A percentile compares a stretch with the other conserved stretches of the same genome.
These are phyloP conservation scores for Sminthurinus aureus DNA, from an alignment of 2,888 invertebrate species.

Conservation along the genomic window DNA sequence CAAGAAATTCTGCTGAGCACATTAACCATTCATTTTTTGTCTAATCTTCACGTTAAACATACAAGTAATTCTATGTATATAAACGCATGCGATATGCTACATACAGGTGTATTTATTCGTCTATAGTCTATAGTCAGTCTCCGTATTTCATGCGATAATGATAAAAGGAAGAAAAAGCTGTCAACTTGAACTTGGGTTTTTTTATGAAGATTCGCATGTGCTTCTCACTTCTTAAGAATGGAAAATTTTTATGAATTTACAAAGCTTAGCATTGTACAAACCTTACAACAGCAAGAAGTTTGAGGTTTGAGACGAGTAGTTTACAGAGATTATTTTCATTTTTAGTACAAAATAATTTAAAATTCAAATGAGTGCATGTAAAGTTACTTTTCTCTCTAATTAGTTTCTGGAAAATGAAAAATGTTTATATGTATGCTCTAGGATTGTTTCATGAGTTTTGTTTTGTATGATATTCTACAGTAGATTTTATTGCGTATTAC, in stretches of 20 bases:
- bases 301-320: background rate
- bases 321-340: background rate
- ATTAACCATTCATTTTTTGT: constrained; percentile 1
- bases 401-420: too few species aligned
- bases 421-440: too few species aligned
- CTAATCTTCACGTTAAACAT: background rate
- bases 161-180: background rate
- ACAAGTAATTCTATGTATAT: background rate
- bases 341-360: background rate
- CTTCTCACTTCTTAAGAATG: background rate
- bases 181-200: background rate
- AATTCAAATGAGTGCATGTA: background rate
- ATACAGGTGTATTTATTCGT: background rate
- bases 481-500: background rate
- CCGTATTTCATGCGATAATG: background rate
- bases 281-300: background rate
- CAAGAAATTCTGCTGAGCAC: background rate
- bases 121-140: background rate
- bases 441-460: background rate
- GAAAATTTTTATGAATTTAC: background rate
- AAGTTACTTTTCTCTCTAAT: too few species aligned
- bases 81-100: background rate
- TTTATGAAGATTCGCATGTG: background rate
- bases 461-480: background rate
- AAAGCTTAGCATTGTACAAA: background rate